Evolutionary conservation across 2,797 vertebrate species (phyloP).

Genomic region (Sciurus vulgaris): DNA sequence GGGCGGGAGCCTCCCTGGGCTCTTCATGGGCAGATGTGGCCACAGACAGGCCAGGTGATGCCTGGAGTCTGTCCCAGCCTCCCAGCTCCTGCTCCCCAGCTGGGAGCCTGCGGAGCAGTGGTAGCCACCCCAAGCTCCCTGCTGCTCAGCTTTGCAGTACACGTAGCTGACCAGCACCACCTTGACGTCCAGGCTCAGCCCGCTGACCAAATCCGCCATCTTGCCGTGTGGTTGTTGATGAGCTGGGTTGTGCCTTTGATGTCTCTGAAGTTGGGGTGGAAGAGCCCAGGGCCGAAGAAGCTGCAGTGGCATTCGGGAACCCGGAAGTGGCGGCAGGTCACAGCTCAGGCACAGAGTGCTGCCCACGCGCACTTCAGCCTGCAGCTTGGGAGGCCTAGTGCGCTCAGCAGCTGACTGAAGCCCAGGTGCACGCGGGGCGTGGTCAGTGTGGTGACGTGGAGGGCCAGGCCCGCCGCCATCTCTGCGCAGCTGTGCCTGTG

Average conservation of each 20-base stretch:
- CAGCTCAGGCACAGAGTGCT: slow-evolving; percentile 88
- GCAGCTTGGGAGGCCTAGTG: slow-evolving; percentile 68
- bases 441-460: slow-evolving; percentile 84
- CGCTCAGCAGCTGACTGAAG: slow-evolving; percentile 87
- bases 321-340: slow-evolving; percentile 81
- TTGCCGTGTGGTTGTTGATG: slow-evolving; percentile 90
- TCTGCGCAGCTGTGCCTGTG: slow-evolving; percentile 87
- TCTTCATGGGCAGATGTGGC: rapidly evolving
- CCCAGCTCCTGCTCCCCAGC: background rate
- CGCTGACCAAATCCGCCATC: slow-evolving; percentile 89
- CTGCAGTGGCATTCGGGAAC: slow-evolving; percentile 86
- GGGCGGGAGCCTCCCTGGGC: no score
- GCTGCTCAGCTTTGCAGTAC: slow-evolving; percentile 91
- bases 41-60: background rate
- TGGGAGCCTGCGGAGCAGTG: background rate
- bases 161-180: slow-evolving; percentile 93
- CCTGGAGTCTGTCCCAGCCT: background rate
- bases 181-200: slow-evolving; percentile 85
- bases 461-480: slow-evolving; percentile 91
- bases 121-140: background rate
- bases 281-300: slow-evolving; percentile 86
- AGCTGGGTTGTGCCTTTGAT: slow-evolving; percentile 82
- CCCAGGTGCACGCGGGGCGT: slow-evolving; percentile 86
- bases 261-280: slow-evolving; percentile 88
- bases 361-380: slow-evolving; percentile 82